phyloP scores from a whole-genome alignment of 1,140 invertebrate genomes.

The Chlorops oryzae region DNA sequence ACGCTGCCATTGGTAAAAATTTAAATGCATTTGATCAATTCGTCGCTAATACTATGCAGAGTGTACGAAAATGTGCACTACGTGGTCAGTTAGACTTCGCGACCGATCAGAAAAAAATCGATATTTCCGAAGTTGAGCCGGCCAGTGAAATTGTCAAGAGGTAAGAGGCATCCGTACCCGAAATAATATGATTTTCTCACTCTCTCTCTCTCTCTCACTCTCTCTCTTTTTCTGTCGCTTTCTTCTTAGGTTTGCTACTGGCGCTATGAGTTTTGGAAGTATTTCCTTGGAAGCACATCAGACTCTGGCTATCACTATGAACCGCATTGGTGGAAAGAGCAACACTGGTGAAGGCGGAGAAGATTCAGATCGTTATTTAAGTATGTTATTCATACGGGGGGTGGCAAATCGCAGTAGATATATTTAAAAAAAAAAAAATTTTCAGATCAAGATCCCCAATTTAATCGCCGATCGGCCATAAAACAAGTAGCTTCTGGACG shows the following conservation, averaged over 20 bases:
- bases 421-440: not conserved
- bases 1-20: conserved; percentile 80
- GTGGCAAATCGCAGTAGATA: not conserved
- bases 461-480: conserved; percentile 73
- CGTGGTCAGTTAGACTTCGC: conserved; percentile 87
- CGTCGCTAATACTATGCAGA: conserved; percentile 79
- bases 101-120: conserved; percentile 67
- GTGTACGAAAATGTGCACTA: conserved; percentile 81
- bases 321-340: conserved; percentile 88
- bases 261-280: conserved; percentile 57
- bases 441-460: conserved; percentile 62
- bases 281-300: conserved; percentile 84
- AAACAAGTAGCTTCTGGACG: conserved; percentile 95
- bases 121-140: conserved; percentile 83
- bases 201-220: not conserved
- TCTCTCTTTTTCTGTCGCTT: conserved; percentile 29
- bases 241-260: conserved; percentile 41
- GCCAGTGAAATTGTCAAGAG: conserved; percentile 94
- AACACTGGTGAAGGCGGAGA: conserved; percentile 96
- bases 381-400: conserved; percentile 28
- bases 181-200: not conserved
- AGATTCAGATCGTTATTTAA: conserved; percentile 79
- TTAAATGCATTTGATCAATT: conserved; percentile 81
- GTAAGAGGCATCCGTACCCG: conserved; percentile 48
- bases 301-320: conserved; percentile 95